These are phyloP conservation scores for Synanthedon myopaeformis DNA, from an alignment of 2,888 invertebrate genomes.

Conservation along the genomic window DNA sequence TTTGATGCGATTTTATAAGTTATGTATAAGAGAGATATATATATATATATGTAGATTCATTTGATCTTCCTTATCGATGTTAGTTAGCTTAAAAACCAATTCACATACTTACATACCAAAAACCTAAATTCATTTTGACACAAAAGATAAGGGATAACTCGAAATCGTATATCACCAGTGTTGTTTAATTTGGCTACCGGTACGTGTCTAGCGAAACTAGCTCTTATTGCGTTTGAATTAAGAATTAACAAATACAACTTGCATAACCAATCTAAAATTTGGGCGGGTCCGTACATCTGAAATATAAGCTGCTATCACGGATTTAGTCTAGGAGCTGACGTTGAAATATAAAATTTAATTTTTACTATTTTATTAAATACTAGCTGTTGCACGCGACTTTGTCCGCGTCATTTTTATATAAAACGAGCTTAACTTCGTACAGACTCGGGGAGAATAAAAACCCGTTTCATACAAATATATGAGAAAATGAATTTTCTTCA, in stretches of 20 bases:
- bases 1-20: too few relatives aligned
- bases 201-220: not conserved
- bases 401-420: too few relatives aligned
- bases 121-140: not conserved
- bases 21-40: too few relatives aligned
- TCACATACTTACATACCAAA: not conserved
- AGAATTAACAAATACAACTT: not conserved
- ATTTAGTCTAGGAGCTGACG: slow-evolving; percentile 18
- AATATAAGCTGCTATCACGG: slow-evolving; percentile 44
- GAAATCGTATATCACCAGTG: not conserved
- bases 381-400: too few relatives aligned
- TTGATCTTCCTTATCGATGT: not conserved
- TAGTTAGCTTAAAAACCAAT: not conserved
- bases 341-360: not conserved
- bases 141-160: not conserved
- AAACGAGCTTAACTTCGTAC: too few relatives aligned
- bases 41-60: too few relatives aligned
- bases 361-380: too few relatives aligned
- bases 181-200: not conserved
- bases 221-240: not conserved
- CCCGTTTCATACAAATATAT: too few relatives aligned
- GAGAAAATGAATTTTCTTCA: too few relatives aligned
- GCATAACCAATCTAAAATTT: slow-evolving; percentile 43
- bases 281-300: slow-evolving; percentile 44
- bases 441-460: too few relatives aligned